Evolutionary conservation across 2,113 vertebrate genomes (phyloP).

Genomic region (Leucopternis melanops): DNA sequence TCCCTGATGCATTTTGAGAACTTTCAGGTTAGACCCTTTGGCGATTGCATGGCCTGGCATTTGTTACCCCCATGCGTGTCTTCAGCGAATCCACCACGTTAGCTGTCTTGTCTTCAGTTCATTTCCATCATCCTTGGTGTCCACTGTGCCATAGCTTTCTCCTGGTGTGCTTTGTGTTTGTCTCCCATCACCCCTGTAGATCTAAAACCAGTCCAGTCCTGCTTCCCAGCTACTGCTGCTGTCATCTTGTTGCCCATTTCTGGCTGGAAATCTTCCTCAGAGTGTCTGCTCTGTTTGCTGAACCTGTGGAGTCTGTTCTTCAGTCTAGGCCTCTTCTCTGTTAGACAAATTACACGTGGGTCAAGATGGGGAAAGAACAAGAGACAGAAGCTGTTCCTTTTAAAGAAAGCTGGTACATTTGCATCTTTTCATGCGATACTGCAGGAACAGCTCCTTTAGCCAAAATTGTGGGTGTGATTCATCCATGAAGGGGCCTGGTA

Average conservation of each 20-base stretch:
- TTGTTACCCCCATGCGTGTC: slow-evolving; percentile 26
- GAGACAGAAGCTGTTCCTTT: neutral
- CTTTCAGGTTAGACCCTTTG: slow-evolving; percentile 84
- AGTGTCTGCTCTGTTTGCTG: slow-evolving; percentile 55
- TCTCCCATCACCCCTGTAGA: slow-evolving; percentile 22
- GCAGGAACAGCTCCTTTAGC: neutral
- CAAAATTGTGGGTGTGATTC: neutral
- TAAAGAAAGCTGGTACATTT: neutral
- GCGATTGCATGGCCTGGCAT: slow-evolving; percentile 67
- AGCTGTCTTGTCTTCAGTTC: slow-evolving; percentile 12
- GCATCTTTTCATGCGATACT: neutral
- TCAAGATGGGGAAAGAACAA: neutral
- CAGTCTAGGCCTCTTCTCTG: slow-evolving; percentile 24
- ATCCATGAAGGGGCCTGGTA: neutral
- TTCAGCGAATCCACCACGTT: neutral
- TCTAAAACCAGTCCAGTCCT: neutral
- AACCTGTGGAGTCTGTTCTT: slow-evolving; percentile 36
- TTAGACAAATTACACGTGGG: neutral
- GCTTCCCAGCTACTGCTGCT: slow-evolving; percentile 43
- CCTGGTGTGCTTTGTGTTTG: slow-evolving; percentile 39
- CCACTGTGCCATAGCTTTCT: neutral
- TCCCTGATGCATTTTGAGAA: slow-evolving; percentile 91
- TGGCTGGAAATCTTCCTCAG: slow-evolving; percentile 51
- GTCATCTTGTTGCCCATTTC: slow-evolving; percentile 17
- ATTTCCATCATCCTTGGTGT: slow-evolving; percentile 17